Percentiles rank a stretch among this genome's conserved stretches.
Evolutionary conservation across 1,140 invertebrate genomes (phyloP).

Genomic region (Eumeta japonica): DNA sequence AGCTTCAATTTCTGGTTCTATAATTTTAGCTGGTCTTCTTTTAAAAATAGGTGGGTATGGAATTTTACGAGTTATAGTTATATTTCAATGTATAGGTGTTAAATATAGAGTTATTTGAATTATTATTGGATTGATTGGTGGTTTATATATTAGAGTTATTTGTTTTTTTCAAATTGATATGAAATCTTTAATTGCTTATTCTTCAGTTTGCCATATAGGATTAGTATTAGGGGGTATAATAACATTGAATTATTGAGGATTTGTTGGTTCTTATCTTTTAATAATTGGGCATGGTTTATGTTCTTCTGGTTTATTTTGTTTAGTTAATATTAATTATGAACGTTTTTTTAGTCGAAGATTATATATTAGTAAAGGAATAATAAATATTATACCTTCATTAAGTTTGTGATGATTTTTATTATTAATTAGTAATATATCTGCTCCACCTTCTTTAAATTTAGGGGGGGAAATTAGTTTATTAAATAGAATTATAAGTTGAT

Average conservation of each 20-base stretch:
- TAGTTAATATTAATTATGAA: conserved; percentile 66
- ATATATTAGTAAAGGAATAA: conserved; percentile 50
- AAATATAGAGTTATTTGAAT: conserved; percentile 52
- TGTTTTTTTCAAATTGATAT: conserved; percentile 63
- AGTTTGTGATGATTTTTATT: conserved; percentile 64
- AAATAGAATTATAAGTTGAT: conserved; percentile 57
- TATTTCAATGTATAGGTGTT: conserved; percentile 42
- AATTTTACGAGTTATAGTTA: conserved; percentile 55
- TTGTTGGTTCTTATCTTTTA: conserved; percentile 54
- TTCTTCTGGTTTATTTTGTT: conserved; percentile 69
- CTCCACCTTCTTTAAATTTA: conserved; percentile 49
- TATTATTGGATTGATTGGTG: conserved; percentile 58
- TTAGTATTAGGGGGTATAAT: conserved; percentile 55
- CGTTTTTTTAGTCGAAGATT: conserved; percentile 44
- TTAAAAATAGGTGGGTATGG: conserved; percentile 70
- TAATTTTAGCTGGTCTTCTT: conserved; percentile 70
- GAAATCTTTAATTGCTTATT: conserved; percentile 66
- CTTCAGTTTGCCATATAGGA: conserved; percentile 62
- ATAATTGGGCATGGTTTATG: conserved; percentile 67
- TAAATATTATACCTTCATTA: conserved; percentile 52
- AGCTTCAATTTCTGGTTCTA: conserved; percentile 67
- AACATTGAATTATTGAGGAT: conserved; percentile 46
- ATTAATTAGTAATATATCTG: conserved; percentile 50
- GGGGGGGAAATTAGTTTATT: conserved; percentile 61
- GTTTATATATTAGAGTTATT: conserved; percentile 58